phyloP scores from a whole-genome alignment of 2,113 vertebrate genomes.

The Rhinopomastus cyanomelas region DNA sequence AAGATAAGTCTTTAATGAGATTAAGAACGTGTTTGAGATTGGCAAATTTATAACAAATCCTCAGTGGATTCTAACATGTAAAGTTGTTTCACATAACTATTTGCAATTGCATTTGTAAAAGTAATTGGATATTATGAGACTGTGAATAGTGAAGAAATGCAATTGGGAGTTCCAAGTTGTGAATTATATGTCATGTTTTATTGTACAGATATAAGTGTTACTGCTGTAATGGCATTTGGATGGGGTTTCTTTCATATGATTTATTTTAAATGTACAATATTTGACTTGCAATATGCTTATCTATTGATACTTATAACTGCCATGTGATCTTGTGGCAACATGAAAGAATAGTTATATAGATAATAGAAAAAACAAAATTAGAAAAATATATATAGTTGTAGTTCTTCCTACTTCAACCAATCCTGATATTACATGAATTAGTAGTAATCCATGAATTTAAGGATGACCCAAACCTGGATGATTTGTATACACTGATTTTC shows the following conservation, averaged over 20 bases:
- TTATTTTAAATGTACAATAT: slow-evolving; percentile 20
- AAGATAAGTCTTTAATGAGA: slow-evolving; percentile 58
- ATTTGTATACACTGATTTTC: background rate
- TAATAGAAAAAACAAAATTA: too few species aligned
- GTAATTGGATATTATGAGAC: slow-evolving; percentile 57
- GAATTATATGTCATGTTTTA: slow-evolving; percentile 55
- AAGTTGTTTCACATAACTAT: slow-evolving; percentile 47
- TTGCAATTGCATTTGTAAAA: slow-evolving; percentile 57
- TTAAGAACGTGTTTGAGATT: slow-evolving; percentile 46
- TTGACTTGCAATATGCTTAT: slow-evolving; percentile 23
- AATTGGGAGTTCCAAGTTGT: slow-evolving; percentile 32
- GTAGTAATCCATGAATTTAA: background rate
- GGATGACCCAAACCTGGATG: background rate
- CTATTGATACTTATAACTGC: slow-evolving; percentile 2
- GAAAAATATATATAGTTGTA: too few species aligned
- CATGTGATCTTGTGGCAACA: background rate
- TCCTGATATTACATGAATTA: too few species aligned
- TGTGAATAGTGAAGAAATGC: slow-evolving; percentile 40
- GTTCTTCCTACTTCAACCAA: background rate
- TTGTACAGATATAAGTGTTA: background rate
- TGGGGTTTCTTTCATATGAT: slow-evolving; percentile 30
- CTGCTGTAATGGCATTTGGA: slow-evolving; percentile 26
- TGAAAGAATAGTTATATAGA: background rate
- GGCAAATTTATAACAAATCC: slow-evolving; percentile 57
- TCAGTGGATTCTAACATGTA: slow-evolving; percentile 39